Base-by-base conservation (phyloP, 1,140 invertebrate species). In the Schlechtendalia chinensis region DNA sequence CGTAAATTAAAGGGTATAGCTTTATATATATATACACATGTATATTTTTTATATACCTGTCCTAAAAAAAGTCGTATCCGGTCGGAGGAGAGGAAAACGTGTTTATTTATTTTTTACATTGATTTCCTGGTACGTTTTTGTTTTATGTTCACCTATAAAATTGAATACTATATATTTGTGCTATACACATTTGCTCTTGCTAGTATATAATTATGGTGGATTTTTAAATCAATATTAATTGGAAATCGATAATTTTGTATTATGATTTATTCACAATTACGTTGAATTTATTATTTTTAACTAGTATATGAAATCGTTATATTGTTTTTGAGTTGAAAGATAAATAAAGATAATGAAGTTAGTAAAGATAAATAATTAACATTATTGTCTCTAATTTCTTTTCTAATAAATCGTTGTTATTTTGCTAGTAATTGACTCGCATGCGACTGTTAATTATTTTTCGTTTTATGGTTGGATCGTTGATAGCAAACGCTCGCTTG, bases 41-140 rank as follows among this genome's bases (percentile, higher is more conserved):
- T n/a, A n/a, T n/a, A n/a, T 75, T 75, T 75, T 58, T 75, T 45
- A 16, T 59, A 32, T 74, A 74, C 71, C 71, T 56, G 53, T 56
- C 50, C 29, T 5, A 39, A 11, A 32, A 56, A 59, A 45, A 1
- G 29, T 32, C 29, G 32, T 75, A 32, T 59, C n/a, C 54, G 54
- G 39, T 47, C 22, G 39, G 8, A 10, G 10, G 1, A 10, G 39
- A 56, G 19, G 27, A 59, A 22, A 14, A 75, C 14, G 14, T 56
- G 53, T 67, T 45, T 74, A 53, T 74, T 8, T 5, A 19, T 74
- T 53, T 74, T 58, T 58, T 58, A 29, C 4, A 19, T 5, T 74
- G 71, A 75, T 75, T 75, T 75, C 53, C 32, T 22, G 54, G 50
- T 22, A 72, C 69, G 47, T 27, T 72, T 72, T 24, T 8, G 4